Evolutionary conservation across 2,888 invertebrate species (phyloP), one percentile per base, ranked within the genome.

Genomic region (Apeira syringaria): DNA sequence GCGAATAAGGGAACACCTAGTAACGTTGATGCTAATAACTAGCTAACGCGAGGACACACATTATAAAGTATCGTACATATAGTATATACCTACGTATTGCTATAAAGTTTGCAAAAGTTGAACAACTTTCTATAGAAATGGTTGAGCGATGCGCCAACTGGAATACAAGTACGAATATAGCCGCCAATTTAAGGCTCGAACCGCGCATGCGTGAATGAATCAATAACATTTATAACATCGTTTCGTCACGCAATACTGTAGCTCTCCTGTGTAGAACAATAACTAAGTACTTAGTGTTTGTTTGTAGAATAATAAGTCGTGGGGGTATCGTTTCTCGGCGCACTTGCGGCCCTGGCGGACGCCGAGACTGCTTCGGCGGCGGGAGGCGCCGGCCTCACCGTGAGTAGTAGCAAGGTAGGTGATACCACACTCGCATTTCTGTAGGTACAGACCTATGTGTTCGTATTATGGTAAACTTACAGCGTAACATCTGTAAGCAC

Each of bases 311-410:
- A 46, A 44, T 47, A 49, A 39, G 47, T 35, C 47, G 53, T 46
- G 55, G 55, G 48, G 25, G 41, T 36, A 50, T 50, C 53, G 50
- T 61, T 68, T 71, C 53, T 64, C 52, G 64, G 72, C 72, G 68
- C 61, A 58, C 61, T 63, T 41, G 67, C 74, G 77, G 85, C 82
- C 80, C 81, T 84, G 86, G 86, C 79, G 81, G 87, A 86, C 64
- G 72, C 76, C 53, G 88, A 87, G 63, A 74, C 68, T 58, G 65
- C 80, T 36, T 70, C 73, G 54, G 74, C 74, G 68, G 73, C 85
- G 86, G 87, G 79, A 70, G 87, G 87, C 84, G 82, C 78, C 68
- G 80, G 88, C 86, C 88, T 89, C 86, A 64, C 87, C 88, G 88
- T 89, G 88, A 82, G 76, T 74, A 82, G 76, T 74, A 88, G 84